Evolutionary conservation across 2,888 invertebrate genomes (phyloP).

Genomic region (Bugulina stolonifera): DNA sequence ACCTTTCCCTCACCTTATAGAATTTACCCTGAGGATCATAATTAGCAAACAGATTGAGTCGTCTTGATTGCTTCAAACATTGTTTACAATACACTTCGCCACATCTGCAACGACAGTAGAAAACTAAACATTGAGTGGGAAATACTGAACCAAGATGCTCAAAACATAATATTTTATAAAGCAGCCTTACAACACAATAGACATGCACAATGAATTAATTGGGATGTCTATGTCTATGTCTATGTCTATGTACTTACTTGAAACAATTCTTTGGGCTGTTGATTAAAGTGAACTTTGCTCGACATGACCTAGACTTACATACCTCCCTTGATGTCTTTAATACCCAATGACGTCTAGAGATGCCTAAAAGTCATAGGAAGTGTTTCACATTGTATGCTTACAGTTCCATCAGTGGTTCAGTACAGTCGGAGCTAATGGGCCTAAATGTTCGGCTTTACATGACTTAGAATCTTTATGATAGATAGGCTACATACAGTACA

Average conservation of each 20-base stretch:
- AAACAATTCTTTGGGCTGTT: constrained; percentile 39
- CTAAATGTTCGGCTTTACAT: too few relatives aligned
- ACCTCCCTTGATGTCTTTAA: constrained; percentile 30
- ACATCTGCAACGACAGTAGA: constrained; percentile 38
- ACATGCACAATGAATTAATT: too few relatives aligned
- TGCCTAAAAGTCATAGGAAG: too few relatives aligned
- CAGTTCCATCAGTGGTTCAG: too few relatives aligned
- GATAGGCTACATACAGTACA: too few relatives aligned
- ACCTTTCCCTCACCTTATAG: constrained; percentile 43
- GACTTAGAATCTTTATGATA: too few relatives aligned
- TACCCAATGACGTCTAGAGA: constrained; percentile 39
- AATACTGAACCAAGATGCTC: neutral
- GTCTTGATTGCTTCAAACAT: constrained; percentile 36
- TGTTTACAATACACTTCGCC: constrained; percentile 39
- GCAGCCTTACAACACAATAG: too few relatives aligned
- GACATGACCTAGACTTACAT: constrained; percentile 36
- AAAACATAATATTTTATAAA: neutral
- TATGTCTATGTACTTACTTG: constrained; percentile 34
- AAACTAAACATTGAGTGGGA: constrained; percentile 24
- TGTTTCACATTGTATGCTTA: too few relatives aligned
- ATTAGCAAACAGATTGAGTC: constrained; percentile 37
- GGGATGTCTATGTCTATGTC: too few relatives aligned
- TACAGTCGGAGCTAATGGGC: too few relatives aligned
- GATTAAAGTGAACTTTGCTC: constrained; percentile 36
- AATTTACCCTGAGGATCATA: constrained; percentile 41